A percentile compares a stretch with the other conserved stretches of the same genome.
These are phyloP conservation scores for Centropristis striata DNA, from an alignment of 2,113 vertebrate genomes.

Conservation along the genomic window DNA sequence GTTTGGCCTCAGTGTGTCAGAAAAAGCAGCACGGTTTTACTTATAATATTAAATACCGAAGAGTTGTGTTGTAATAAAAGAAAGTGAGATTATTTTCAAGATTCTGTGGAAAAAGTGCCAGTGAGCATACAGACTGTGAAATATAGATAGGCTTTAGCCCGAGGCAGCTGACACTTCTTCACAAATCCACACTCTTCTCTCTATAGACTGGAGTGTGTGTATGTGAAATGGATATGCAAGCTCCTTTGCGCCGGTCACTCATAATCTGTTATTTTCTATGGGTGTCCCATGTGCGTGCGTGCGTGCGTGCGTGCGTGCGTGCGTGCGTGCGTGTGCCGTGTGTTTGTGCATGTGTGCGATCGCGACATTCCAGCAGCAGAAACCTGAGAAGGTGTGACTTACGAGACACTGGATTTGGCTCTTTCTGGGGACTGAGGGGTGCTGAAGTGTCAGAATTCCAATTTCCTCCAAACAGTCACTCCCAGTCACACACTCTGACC, in stretches of 20 bases:
- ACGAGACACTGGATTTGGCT: conserved; percentile 74
- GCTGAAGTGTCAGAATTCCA: conserved; percentile 79
- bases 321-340: conserved; percentile 18
- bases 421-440: conserved; percentile 69
- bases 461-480: conserved; percentile 74
- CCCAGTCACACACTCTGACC: conserved; percentile 60
- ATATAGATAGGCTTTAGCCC: conserved; percentile 33
- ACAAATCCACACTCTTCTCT: conserved; percentile 62
- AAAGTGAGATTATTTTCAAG: conserved; percentile 40
- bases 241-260: conserved; percentile 47
- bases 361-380: conserved; percentile 69
- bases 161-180: conserved; percentile 58
- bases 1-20: background rate
- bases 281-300: conserved; percentile 42
- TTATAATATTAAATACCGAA: background rate
- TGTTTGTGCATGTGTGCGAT: conserved; percentile 38
- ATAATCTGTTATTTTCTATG: conserved; percentile 64
- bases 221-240: conserved; percentile 52
- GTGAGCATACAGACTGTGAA: conserved; percentile 31
- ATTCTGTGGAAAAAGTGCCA: conserved; percentile 43
- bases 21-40: conserved; percentile 12
- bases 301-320: conserved; percentile 2
- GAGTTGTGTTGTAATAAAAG: conserved; percentile 35
- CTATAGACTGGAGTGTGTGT: conserved; percentile 42
- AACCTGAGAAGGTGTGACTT: conserved; percentile 81